Evolutionary conservation across 2,888 invertebrate genomes (phyloP).

Genomic region (Serripes groenlandicus): DNA sequence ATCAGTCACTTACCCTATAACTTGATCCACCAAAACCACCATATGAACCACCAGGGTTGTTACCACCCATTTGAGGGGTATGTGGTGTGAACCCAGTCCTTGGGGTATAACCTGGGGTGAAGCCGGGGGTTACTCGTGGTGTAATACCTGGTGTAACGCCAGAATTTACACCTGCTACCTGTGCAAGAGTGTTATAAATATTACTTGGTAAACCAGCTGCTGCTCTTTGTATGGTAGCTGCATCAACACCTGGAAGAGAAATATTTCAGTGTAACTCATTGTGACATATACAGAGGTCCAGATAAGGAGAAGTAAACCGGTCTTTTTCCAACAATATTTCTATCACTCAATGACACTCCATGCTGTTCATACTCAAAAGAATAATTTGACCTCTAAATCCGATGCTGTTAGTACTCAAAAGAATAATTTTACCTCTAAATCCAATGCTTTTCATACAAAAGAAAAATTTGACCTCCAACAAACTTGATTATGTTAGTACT

Average conservation of each 20-base stretch:
- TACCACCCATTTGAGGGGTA: constrained; percentile 81
- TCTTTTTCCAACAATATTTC: too few relatives aligned
- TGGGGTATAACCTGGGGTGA: constrained; percentile 72
- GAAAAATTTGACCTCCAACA: too few relatives aligned
- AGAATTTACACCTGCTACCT: constrained; percentile 90
- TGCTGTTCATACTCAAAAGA: too few relatives aligned
- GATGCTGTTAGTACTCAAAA: too few relatives aligned
- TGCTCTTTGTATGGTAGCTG: constrained; percentile 90
- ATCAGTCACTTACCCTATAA: constrained; percentile 53
- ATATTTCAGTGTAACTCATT: too few relatives aligned
- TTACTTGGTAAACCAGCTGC: constrained; percentile 91
- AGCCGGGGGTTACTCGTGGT: constrained; percentile 67
- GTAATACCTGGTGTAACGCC: constrained; percentile 66
- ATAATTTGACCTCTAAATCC: too few relatives aligned
- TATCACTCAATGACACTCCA: too few relatives aligned
- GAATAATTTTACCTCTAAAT: too few relatives aligned
- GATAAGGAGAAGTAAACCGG: too few relatives aligned
- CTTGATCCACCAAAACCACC: constrained; percentile 25
- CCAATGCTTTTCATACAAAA: too few relatives aligned
- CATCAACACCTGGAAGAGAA: constrained; percentile 80
- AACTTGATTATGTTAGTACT: too few relatives aligned
- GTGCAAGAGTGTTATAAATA: constrained; percentile 91
- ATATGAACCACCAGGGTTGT: constrained; percentile 85
- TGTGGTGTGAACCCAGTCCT: constrained; percentile 69
- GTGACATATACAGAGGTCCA: too few relatives aligned